Conservation (phyloP, 1,140 invertebrate genomes). For the Euwallacea fornicatus region DNA sequence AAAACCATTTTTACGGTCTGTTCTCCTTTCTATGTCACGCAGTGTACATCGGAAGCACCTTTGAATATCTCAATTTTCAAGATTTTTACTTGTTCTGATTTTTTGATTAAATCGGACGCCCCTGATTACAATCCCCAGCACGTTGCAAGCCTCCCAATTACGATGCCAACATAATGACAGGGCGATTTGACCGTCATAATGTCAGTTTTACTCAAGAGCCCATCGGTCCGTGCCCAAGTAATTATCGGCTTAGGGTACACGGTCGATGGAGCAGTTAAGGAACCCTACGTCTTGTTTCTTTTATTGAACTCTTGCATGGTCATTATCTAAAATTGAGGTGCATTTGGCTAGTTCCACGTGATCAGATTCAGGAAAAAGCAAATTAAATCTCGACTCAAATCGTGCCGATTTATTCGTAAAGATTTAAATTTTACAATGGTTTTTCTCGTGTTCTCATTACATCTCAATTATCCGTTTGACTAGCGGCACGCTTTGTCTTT, state of each 20-base stretch:
- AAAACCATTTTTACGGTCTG: too few relatives aligned
- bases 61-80: too few relatives aligned
- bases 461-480: too few relatives aligned
- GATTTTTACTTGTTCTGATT: not conserved
- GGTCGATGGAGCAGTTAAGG: conserved; percentile 7
- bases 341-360: not conserved
- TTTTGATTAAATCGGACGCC: not conserved
- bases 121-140: conserved; percentile 1
- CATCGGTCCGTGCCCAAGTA: conserved; percentile 5
- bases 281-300: conserved; percentile 9
- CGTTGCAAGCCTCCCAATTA: not conserved
- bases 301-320: conserved; percentile 5
- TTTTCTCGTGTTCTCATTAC: too few relatives aligned
- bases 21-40: too few relatives aligned
- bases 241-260: conserved; percentile 10
- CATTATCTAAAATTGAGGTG: conserved; percentile 2
- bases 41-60: too few relatives aligned
- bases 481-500: too few relatives aligned
- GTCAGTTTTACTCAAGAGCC: conserved; percentile 7
- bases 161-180: conserved; percentile 9
- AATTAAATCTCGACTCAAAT: too few relatives aligned
- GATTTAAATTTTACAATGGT: too few relatives aligned
- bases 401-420: too few relatives aligned
- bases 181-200: conserved; percentile 2
- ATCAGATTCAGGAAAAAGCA: too few relatives aligned